Conservation (phyloP, 1,140 invertebrate genomes). For the Musca vetustissima region DNA sequence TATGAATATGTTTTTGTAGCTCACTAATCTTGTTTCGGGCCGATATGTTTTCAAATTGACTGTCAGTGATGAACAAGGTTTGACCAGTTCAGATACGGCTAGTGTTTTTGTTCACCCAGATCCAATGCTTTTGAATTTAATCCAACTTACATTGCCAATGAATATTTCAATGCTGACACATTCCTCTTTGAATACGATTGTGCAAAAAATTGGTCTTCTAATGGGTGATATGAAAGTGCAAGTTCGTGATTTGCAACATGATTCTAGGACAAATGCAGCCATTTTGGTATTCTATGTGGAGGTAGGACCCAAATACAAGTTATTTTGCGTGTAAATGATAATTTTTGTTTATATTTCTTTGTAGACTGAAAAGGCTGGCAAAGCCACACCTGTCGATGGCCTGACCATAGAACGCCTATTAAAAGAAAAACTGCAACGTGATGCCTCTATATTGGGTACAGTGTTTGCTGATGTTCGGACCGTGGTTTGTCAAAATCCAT, state of each 20-base stretch:
- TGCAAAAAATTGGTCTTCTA: conserved; percentile 60
- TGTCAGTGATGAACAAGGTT: conserved; percentile 86
- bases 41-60: conserved; percentile 86
- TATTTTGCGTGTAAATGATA: neutral
- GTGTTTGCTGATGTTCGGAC: conserved; percentile 77
- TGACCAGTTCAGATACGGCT: conserved; percentile 76
- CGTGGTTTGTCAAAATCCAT: conserved; percentile 87
- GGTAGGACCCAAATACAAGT: conserved; percentile 28
- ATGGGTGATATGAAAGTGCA: conserved; percentile 70
- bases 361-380: conserved; percentile 45
- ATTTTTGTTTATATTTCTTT: neutral
- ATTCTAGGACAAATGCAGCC: conserved; percentile 63
- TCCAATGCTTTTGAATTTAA: conserved; percentile 70
- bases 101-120: conserved; percentile 84
- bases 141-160: conserved; percentile 79
- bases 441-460: conserved; percentile 72
- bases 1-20: conserved; percentile 58
- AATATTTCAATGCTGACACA: conserved; percentile 61
- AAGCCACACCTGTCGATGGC: conserved; percentile 58
- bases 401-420: conserved; percentile 64
- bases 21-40: conserved; percentile 82
- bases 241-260: conserved; percentile 64
- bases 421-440: conserved; percentile 68
- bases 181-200: conserved; percentile 58
- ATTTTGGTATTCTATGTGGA: conserved; percentile 66